Evolutionary conservation across 1,140 invertebrate species (phyloP), one percentile per base, ranked within the genome.

Genomic region (Drosophila truncata): DNA sequence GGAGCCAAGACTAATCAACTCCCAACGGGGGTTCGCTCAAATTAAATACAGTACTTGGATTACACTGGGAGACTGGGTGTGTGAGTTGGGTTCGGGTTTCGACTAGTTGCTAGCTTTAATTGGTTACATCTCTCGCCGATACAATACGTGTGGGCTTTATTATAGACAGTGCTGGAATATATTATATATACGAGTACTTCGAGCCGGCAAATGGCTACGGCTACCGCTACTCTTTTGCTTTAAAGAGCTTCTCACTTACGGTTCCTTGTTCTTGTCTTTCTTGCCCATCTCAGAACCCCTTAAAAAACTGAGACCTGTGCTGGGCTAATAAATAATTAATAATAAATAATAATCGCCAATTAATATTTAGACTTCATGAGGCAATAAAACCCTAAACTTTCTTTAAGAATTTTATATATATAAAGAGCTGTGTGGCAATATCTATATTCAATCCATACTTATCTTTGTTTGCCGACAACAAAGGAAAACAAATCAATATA

Each of bases 241-340:
- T 46, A 39, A 31, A 25, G 50, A 82, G 44, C 55, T 47, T 37
- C 33, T 20, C 72, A 92, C 91, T 92, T 92, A 92, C 91, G 76
- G 73, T 90, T 92, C 91, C 82, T 92, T 92, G 61, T 92, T 92
- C 59, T 92, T 92, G 76, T 92, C 91, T 91, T 92, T 92, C 64
- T 92, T 92, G 79, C 91, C 91, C 91, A 92, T 92, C 49, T 49
- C 55, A 70, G 49, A 62, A 46, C 39, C 74, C 55, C 50, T 25
- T 16, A 33, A 50, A 58, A 75, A 75, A 64, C 41, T 60, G 37
- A 59, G 18, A 52, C 29, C 62, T 54, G 39, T 4, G 13, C 18
- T 54, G 20, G 39, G 37, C 31, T 18, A 29, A 39, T 35, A 75
- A 65, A 50, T 50, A 49, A 18, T 52, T 39, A 50, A 44, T 63